phyloP scores from a whole-genome alignment of 2,797 vertebrate genomes.

The Sciaenops ocellatus region DNA sequence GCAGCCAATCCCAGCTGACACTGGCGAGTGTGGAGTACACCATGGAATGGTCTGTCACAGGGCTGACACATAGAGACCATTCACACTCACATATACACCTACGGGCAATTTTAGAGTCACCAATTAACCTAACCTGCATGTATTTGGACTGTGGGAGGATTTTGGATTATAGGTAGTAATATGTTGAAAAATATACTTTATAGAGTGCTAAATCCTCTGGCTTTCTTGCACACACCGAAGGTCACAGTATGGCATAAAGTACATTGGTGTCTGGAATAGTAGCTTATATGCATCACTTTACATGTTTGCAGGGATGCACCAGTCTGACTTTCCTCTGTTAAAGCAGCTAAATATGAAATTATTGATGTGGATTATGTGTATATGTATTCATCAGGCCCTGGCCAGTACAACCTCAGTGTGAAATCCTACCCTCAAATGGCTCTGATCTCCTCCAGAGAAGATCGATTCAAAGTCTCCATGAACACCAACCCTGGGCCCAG shows the following conservation, averaged over 20 bases:
- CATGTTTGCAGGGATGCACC: background rate
- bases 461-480: conserved; percentile 75
- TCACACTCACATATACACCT: background rate
- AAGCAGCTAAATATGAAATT: conserved; percentile 4
- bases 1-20: background rate
- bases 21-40: background rate
- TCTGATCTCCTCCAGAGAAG: conserved; percentile 76
- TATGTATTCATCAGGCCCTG: conserved; percentile 70
- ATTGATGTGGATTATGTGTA: conserved; percentile 14
- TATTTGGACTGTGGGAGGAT: background rate
- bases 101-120: background rate
- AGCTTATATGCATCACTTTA: background rate
- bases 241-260: background rate
- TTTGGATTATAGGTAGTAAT: background rate
- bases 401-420: conserved; percentile 72
- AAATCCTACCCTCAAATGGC: conserved; percentile 68
- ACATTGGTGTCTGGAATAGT: background rate
- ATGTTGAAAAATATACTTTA: conserved; percentile 1
- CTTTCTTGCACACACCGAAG: conserved; percentile 4
- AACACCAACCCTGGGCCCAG: conserved; percentile 75
- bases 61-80: background rate
- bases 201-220: background rate
- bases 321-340: background rate
- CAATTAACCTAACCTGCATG: background rate
- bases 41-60: background rate